A percentile compares a stretch with the other conserved stretches of the same genome.
These are phyloP conservation scores for Pocota personata DNA, from an alignment of 2,888 invertebrate genomes.

Conservation along the genomic window DNA sequence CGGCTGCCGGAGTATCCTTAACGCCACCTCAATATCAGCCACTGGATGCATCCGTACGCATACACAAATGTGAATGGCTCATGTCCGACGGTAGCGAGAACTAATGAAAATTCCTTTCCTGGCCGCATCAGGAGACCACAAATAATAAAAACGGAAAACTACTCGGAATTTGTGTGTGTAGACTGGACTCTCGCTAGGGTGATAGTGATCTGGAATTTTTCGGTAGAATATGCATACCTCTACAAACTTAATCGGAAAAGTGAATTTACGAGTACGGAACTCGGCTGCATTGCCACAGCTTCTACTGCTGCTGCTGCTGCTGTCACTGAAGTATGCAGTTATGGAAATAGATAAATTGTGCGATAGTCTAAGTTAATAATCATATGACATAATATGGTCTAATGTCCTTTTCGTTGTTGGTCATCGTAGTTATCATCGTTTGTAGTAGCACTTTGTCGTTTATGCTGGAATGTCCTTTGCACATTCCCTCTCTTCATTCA, in stretches of 20 bases:
- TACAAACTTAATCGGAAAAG: conserved; percentile 64
- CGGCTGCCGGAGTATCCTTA: conserved; percentile 33
- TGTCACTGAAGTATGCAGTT: conserved; percentile 33
- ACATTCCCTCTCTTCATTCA: conserved; percentile 6
- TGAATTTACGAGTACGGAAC: conserved; percentile 57
- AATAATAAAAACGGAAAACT: conserved; percentile 52
- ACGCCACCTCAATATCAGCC: conserved; percentile 35
- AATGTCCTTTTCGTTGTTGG: conserved; percentile 52
- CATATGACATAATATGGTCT: conserved; percentile 66
- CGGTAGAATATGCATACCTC: conserved; percentile 46
- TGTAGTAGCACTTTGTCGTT: conserved; percentile 13
- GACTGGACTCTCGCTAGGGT: neutral
- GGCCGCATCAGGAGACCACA: conserved; percentile 42
- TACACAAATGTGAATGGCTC: conserved; percentile 25
- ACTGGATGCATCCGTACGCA: conserved; percentile 27
- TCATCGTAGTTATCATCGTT: neutral
- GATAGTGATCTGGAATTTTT: conserved; percentile 32
- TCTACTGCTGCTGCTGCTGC: neutral
- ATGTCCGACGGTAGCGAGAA: conserved; percentile 27
- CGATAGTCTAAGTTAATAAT: conserved; percentile 64
- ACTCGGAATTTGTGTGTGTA: neutral
- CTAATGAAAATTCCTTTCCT: conserved; percentile 54
- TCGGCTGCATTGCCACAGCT: conserved; percentile 1
- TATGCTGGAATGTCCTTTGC: conserved; percentile 4
- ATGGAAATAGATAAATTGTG: conserved; percentile 57